Evolutionary conservation across 2,888 invertebrate genomes (phyloP).

Genomic region (Ennomos erosarius): DNA sequence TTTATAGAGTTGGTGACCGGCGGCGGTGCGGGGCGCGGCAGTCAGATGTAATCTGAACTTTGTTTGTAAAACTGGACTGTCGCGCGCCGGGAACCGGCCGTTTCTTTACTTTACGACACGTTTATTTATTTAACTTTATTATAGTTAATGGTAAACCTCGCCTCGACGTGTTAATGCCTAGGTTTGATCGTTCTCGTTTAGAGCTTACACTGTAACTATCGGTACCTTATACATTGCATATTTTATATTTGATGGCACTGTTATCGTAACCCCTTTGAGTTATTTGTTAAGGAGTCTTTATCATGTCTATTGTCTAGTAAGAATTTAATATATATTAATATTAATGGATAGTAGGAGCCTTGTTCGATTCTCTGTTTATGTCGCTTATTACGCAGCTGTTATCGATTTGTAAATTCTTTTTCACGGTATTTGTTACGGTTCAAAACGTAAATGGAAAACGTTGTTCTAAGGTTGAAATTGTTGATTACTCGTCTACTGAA

Average conservation of each 20-base stretch:
- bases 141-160: slow-evolving; percentile 23
- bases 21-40: slow-evolving; percentile 47
- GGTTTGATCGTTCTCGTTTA: slow-evolving; percentile 64
- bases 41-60: slow-evolving; percentile 76
- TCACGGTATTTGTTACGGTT: slow-evolving; percentile 66
- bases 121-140: slow-evolving; percentile 35
- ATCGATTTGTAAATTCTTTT: slow-evolving; percentile 55
- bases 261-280: slow-evolving; percentile 80
- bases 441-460: slow-evolving; percentile 56
- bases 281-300: slow-evolving; percentile 83
- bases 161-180: slow-evolving; percentile 17
- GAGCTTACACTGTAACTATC: slow-evolving; percentile 76
- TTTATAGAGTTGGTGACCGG: slow-evolving; percentile 30
- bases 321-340: slow-evolving; percentile 82
- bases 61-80: slow-evolving; percentile 70
- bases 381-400: slow-evolving; percentile 77
- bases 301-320: slow-evolving; percentile 83
- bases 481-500: slow-evolving; percentile 50
- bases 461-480: no score
- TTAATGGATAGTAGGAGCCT: slow-evolving; percentile 73
- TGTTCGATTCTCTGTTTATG: slow-evolving; percentile 75
- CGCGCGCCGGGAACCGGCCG: slow-evolving; percentile 32
- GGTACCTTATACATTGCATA: slow-evolving; percentile 77
- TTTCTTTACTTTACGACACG: slow-evolving; percentile 15
- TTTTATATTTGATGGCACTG: slow-evolving; percentile 80